These are phyloP conservation scores for Halocaridina rubra DNA, from an alignment of 2,888 invertebrate genomes.

Conservation along the genomic window DNA sequence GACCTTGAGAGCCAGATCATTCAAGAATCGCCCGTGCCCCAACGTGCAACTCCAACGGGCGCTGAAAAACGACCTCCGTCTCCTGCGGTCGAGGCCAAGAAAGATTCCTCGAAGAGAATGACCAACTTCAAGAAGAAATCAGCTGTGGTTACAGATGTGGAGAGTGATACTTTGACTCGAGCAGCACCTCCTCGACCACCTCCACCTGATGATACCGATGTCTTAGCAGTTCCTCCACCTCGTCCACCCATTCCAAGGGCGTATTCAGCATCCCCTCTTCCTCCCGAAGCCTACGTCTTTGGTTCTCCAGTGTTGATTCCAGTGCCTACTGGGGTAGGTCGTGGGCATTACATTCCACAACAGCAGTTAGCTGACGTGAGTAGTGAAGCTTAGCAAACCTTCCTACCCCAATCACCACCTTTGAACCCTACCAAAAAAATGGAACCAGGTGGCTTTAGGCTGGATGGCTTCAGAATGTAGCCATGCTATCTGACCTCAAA, in stretches of 20 bases:
- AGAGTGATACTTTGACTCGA: neutral
- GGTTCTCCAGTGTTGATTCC: conserved; percentile 19
- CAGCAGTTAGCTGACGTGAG: neutral
- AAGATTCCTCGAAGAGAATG: neutral
- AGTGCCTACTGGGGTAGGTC: conserved; percentile 49
- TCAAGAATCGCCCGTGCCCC: neutral
- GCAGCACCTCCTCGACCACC: conserved; percentile 51
- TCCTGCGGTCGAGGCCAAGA: neutral
- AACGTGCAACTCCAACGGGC: neutral
- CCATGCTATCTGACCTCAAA: neutral
- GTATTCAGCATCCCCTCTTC: conserved; percentile 17
- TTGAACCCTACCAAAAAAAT: neutral
- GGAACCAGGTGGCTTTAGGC: neutral
- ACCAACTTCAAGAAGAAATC: neutral
- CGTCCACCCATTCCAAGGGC: conserved; percentile 51
- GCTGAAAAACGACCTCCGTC: neutral
- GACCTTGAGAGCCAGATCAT: conserved; percentile 11
- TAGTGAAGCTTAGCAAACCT: conserved; percentile 14
- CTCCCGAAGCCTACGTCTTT: conserved; percentile 30
- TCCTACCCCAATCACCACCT: conserved; percentile 29
- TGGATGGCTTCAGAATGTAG: neutral
- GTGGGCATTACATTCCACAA: neutral
- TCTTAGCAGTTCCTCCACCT: conserved; percentile 51
- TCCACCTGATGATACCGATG: conserved; percentile 35
- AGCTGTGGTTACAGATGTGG: neutral